Conservation (phyloP, 2,888 invertebrate species). For the Tortrix viridana region DNA sequence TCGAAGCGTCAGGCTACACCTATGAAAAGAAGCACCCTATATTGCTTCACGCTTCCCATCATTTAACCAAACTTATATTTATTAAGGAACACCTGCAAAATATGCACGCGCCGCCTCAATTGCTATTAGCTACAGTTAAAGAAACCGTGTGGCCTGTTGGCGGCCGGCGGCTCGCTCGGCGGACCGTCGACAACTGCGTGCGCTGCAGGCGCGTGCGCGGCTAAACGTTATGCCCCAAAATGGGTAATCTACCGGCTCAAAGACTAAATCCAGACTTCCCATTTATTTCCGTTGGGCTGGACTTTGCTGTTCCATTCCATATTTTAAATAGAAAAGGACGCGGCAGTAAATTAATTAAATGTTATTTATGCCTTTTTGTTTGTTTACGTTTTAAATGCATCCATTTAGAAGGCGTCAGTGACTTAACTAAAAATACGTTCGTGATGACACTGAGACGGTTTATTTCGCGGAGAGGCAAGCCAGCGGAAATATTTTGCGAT, state of each 20-base stretch:
- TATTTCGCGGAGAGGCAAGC: constrained; percentile 27
- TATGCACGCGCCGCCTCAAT: constrained; percentile 39
- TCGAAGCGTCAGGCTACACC: constrained; percentile 20
- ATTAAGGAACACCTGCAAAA: constrained; percentile 26
- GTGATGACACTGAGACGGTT: constrained; percentile 7
- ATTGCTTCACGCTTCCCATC: constrained; percentile 31
- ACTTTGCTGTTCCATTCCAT: constrained; percentile 1
- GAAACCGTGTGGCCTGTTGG: constrained; percentile 28
- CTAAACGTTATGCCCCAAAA: constrained; percentile 19
- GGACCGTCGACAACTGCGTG: constrained; percentile 34
- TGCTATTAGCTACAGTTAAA: constrained; percentile 34
- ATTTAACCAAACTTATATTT: constrained; percentile 33
- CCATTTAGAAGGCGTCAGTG: constrained; percentile 4
- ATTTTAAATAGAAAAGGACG: constrained; percentile 2
- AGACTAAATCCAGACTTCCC: constrained; percentile 35
- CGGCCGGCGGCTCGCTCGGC: constrained; percentile 2
- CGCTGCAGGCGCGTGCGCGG: constrained; percentile 32
- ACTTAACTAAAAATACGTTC: constrained; percentile 2
- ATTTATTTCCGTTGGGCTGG: constrained; percentile 24
- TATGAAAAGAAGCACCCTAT: constrained; percentile 38
- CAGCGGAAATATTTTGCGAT: constrained; percentile 17
- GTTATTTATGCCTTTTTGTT: constrained; percentile 5
- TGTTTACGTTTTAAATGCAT: constrained; percentile 1
- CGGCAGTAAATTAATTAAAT: neutral
- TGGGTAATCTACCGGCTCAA: constrained; percentile 37